Evolutionary conservation across 2,888 invertebrate species (phyloP).

Genomic region (Limnephilus marmoratus): DNA sequence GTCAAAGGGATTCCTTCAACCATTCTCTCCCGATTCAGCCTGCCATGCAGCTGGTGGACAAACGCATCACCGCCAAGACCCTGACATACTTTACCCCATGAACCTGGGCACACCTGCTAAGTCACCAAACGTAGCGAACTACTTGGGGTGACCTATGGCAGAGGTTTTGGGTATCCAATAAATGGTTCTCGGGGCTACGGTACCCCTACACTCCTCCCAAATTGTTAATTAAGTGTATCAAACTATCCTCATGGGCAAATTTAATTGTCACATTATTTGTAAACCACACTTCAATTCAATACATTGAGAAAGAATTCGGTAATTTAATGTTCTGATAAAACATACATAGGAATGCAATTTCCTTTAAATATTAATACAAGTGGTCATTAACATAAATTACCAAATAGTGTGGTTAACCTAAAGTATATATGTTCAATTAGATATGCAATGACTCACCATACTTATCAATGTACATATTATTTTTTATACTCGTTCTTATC

Average conservation of each 20-base stretch:
- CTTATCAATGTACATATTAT: neutral
- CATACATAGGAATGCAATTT: neutral
- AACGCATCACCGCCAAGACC: too few relatives aligned
- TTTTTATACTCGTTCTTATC: too few relatives aligned
- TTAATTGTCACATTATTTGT: neutral
- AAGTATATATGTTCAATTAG: neutral
- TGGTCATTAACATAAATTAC: constrained; percentile 19
- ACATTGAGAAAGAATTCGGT: neutral
- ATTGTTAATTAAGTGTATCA: neutral
- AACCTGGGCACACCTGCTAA: too few relatives aligned
- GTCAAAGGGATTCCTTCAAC: too few relatives aligned
- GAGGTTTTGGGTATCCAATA: too few relatives aligned
- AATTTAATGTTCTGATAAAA: neutral
- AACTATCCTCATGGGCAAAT: neutral
- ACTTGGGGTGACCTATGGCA: too few relatives aligned
- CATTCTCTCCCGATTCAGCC: too few relatives aligned
- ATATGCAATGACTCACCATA: neutral
- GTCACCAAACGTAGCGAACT: too few relatives aligned
- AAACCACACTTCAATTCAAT: neutral
- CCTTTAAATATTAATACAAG: neutral
- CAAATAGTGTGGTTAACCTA: neutral
- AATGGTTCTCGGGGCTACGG: too few relatives aligned
- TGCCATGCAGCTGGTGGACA: too few relatives aligned
- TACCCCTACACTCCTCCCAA: too few relatives aligned
- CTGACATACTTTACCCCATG: too few relatives aligned